Percentiles rank a stretch among this genome's conserved stretches.
Evolutionary conservation across 1,140 invertebrate genomes (phyloP).

Genomic region (Temnothorax curvispinosus): DNA sequence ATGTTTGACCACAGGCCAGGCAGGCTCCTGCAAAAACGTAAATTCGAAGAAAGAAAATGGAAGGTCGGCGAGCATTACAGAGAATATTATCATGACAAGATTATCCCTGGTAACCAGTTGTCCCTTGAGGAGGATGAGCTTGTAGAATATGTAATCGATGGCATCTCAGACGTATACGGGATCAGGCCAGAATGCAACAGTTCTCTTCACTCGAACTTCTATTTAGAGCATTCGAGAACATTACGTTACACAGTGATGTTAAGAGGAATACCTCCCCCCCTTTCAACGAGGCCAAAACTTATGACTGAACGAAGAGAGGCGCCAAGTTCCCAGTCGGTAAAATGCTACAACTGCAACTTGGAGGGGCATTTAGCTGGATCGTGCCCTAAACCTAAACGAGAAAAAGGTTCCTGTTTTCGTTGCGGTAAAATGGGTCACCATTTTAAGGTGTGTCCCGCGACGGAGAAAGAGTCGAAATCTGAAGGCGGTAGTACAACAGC

Average conservation of each 20-base stretch:
- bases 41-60: background rate
- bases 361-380: background rate
- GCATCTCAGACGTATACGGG: background rate
- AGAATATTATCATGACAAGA: background rate
- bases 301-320: no score
- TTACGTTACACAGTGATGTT: background rate
- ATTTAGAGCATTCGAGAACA: background rate
- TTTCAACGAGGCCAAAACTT: no score
- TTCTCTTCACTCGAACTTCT: background rate
- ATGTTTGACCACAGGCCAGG: background rate
- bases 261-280: background rate
- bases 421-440: background rate
- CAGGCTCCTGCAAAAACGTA: background rate
- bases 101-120: background rate
- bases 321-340: no score
- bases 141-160: background rate
- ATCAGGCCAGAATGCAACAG: background rate
- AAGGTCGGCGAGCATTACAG: background rate
- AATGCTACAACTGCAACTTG: background rate
- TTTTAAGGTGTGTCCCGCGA: no score
- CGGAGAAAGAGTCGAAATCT: no score
- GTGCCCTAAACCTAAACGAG: background rate
- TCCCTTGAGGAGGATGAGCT: background rate
- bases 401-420: background rate
- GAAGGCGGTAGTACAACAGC: no score